Base-by-base conservation (phyloP, 2,797 vertebrate genomes). In the Chaunax sp. region DNA sequence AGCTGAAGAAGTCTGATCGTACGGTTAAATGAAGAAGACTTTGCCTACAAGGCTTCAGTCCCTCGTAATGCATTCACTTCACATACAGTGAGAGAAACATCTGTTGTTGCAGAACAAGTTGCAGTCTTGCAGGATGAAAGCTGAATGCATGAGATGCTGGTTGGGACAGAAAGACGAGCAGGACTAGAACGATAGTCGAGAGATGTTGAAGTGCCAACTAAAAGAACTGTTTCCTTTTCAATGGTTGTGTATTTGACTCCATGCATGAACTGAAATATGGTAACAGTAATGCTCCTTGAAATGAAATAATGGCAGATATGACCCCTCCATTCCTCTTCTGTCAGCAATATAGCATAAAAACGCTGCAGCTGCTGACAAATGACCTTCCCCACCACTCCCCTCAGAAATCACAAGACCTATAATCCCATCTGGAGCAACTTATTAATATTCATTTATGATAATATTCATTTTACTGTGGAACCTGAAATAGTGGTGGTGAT, bases 371-470 rank as follows among this genome's bases (percentile, higher is more conserved):
- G 46, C 45, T 16, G 11, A 57, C 9, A 9, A 41, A 35, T 63
- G 53, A 67, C 76, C 64, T 67, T 62, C 20, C 37, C 16, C 38
- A 26, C 3, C 18, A 0, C 15, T 28, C 54, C 47, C 20, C 18
- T 43, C 30, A 59, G 49, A 11, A 13, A 30, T 64, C 41, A 61
- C 38, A 45, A 38, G 56, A 50, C 80, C 69, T 38, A 52, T 68
- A 72, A 67, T 53, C 18, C 76, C 71, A 78, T 78, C 80, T 81
- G 76, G 26, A 30, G 26, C 40, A 30, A 37, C 16, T 53, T 46
- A 61, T 79, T 75, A 68, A 52, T 68, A 81, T 78, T 75, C 41
- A 85, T 69, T 62, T 60, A 75, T 79, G 64, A 37, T n/a, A n/a
- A n/a, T n/a, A n/a, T n/a, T n/a, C 40, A 19, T 63, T 33, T 41